phyloP scores from a whole-genome alignment of 1,140 invertebrate species.

The Luehdorfia chinensis region DNA sequence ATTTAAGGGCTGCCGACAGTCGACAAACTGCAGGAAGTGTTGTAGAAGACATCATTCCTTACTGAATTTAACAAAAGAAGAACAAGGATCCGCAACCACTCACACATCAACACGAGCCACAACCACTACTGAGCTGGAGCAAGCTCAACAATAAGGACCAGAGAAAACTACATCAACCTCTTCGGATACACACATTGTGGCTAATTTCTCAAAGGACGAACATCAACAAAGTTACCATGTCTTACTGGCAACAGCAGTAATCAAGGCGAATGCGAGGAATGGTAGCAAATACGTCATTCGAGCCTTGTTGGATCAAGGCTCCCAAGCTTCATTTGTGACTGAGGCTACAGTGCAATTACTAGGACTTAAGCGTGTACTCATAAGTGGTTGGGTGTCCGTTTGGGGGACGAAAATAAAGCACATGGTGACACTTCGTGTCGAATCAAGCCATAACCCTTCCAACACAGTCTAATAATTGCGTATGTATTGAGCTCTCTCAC shows the following conservation, averaged over 20 bases:
- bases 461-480: too few relatives aligned
- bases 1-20: conserved; percentile 8
- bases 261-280: background rate
- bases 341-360: conserved; percentile 22
- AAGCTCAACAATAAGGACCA: too few relatives aligned
- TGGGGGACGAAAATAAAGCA: conserved; percentile 21
- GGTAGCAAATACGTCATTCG: background rate
- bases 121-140: too few relatives aligned
- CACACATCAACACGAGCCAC: background rate
- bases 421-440: conserved; percentile 22
- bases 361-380: conserved; percentile 10
- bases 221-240: conserved; percentile 1
- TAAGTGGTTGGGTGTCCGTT: conserved; percentile 23
- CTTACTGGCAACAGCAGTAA: conserved; percentile 10
- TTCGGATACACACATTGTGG: background rate
- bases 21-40: conserved; percentile 11
- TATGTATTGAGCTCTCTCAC: conserved; percentile 21
- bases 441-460: conserved; percentile 20
- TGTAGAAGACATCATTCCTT: conserved; percentile 18
- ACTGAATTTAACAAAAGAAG: conserved; percentile 9
- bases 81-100: background rate
- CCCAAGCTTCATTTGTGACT: conserved; percentile 26
- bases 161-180: too few relatives aligned
- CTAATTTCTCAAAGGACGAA: background rate
- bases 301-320: too few relatives aligned